A percentile compares a stretch with the other conserved stretches of the same genome.
These are phyloP conservation scores for Vireo griseus DNA, from an alignment of 2,797 vertebrate species.

Conservation along the genomic window DNA sequence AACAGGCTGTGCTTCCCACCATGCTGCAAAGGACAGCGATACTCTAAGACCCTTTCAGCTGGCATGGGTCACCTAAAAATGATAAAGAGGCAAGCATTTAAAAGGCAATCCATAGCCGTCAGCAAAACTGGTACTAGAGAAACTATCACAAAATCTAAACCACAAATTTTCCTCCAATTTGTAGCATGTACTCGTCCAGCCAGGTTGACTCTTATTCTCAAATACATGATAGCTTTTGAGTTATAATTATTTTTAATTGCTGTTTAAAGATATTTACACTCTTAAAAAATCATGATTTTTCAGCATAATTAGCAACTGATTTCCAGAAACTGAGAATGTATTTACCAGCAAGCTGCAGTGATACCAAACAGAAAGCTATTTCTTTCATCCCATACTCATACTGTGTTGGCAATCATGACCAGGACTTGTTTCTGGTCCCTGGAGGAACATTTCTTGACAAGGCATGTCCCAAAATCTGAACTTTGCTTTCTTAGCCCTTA, in stretches of 20 bases:
- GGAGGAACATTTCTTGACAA: neutral
- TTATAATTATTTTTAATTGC: constrained; percentile 28
- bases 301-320: neutral
- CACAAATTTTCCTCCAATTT: neutral
- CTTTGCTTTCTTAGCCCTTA: neutral
- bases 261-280: constrained; percentile 28
- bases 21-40: neutral
- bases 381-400: neutral
- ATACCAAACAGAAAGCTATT: neutral
- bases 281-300: neutral
- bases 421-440: neutral
- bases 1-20: neutral
- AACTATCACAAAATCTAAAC: neutral
- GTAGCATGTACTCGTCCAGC: neutral
- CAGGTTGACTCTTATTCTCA: neutral
- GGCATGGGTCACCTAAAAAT: neutral
- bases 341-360: neutral
- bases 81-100: neutral
- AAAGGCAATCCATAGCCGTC: neutral
- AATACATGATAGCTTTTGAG: neutral
- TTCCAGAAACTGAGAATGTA: neutral
- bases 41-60: neutral
- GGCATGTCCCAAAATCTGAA: neutral
- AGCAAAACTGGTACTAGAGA: neutral
- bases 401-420: neutral